These are phyloP conservation scores for Clarias pachynema DNA, from an alignment of 2,797 vertebrate species.

Conservation along the genomic window DNA sequence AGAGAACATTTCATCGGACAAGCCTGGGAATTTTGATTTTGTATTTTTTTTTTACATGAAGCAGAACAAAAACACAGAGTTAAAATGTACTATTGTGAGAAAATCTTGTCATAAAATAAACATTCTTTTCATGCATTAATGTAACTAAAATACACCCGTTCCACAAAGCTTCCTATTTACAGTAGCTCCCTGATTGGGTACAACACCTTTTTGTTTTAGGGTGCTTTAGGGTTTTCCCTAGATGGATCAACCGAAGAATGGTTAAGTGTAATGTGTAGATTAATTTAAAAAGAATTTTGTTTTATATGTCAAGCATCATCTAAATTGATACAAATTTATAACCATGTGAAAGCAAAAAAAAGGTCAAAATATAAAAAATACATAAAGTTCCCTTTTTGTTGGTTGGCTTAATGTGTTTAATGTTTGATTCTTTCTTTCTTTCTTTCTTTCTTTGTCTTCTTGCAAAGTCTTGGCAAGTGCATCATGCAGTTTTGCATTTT, in stretches of 20 bases:
- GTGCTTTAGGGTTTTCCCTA: background rate
- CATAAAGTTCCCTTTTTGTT: too few relatives aligned
- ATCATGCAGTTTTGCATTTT: background rate
- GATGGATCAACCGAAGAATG: background rate
- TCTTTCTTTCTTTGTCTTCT: background rate
- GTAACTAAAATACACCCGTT: background rate
- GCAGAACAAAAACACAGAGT: background rate
- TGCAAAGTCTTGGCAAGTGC: background rate
- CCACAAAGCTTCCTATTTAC: background rate
- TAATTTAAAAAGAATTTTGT: too few relatives aligned
- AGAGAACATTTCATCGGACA: conserved; percentile 61
- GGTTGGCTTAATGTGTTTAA: background rate
- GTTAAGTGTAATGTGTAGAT: background rate
- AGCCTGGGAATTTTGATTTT: conserved; percentile 53
- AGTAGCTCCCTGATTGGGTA: background rate
- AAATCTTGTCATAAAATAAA: background rate
- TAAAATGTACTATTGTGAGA: background rate
- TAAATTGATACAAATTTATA: background rate
- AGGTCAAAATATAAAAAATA: background rate
- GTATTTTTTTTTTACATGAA: background rate
- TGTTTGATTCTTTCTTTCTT: too few relatives aligned
- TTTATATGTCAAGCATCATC: background rate
- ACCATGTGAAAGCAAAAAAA: too few relatives aligned
- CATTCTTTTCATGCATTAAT: background rate
- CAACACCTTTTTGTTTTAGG: background rate